Percentiles rank a stretch among this genome's conserved stretches.
Evolutionary conservation across 2,888 invertebrate genomes (phyloP).

Genomic region (Yponomeuta evonymella): DNA sequence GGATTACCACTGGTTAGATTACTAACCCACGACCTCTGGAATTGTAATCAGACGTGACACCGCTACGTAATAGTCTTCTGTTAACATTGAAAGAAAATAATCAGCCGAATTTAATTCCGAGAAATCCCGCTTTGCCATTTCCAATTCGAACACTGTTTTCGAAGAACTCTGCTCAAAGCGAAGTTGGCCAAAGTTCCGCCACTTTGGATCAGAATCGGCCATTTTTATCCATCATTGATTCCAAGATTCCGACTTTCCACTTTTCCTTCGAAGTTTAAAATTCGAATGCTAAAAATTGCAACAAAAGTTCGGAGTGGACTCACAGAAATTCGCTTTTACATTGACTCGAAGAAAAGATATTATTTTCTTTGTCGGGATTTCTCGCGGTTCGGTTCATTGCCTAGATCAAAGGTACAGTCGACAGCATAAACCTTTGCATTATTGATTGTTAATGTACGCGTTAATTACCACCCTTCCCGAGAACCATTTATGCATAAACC

Average conservation of each 20-base stretch:
- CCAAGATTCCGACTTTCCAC: not conserved
- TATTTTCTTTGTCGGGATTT: no score
- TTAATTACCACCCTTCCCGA: no score
- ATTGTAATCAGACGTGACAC: no score
- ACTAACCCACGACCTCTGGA: no score
- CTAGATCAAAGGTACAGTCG: no score
- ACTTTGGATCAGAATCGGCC: not conserved
- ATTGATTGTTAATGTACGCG: no score
- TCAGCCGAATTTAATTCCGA: not conserved
- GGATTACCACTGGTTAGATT: no score
- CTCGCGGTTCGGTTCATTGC: no score
- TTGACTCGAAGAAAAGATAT: not conserved
- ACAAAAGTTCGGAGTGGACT: not conserved
- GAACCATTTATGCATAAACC: no score
- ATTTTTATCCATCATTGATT: not conserved
- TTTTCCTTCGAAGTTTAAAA: not conserved
- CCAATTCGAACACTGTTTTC: not conserved
- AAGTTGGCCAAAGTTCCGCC: not conserved
- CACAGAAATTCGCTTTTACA: not conserved
- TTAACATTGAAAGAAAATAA: no score
- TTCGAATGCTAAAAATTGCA: not conserved
- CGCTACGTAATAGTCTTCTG: no score
- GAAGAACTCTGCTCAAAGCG: not conserved
- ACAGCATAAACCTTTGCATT: no score
- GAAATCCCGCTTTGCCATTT: not conserved